phyloP scores from a whole-genome alignment of 2,888 invertebrate species.

The Eupithecia insigniata region DNA sequence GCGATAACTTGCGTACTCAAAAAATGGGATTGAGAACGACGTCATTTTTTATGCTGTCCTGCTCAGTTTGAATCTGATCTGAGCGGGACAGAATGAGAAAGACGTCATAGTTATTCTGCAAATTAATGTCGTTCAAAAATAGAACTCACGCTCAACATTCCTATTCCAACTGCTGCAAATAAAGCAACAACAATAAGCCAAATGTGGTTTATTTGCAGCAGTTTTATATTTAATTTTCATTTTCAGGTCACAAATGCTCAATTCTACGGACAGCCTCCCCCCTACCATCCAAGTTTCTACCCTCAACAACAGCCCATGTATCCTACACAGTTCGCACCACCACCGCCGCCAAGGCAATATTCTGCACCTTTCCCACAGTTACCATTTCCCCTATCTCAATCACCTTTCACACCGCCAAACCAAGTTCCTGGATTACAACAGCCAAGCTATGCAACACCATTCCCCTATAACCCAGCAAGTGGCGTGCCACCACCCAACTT shows the following conservation, averaged over 20 bases:
- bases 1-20: too few species aligned
- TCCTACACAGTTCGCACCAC: background rate
- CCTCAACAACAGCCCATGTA: slow-evolving; percentile 22
- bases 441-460: slow-evolving; percentile 16
- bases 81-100: too few species aligned
- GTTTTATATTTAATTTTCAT: background rate
- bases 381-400: background rate
- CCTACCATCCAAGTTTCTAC: slow-evolving; percentile 13
- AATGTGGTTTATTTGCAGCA: background rate
- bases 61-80: background rate
- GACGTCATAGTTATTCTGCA: too few species aligned
- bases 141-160: background rate
- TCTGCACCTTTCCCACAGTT: background rate
- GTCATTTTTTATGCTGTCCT: background rate
- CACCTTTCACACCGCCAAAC: background rate
- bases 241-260: slow-evolving; percentile 38
- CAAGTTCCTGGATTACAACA: background rate
- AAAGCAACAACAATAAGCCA: background rate
- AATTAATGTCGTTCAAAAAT: too few species aligned
- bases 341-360: background rate
- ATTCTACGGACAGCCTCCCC: slow-evolving; percentile 28
- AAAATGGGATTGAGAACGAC: background rate
- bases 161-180: background rate
- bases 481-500: slow-evolving; percentile 3
- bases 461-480: background rate